Evolutionary conservation across 1,140 invertebrate genomes (phyloP).

Genomic region (Eciton burchellii): DNA sequence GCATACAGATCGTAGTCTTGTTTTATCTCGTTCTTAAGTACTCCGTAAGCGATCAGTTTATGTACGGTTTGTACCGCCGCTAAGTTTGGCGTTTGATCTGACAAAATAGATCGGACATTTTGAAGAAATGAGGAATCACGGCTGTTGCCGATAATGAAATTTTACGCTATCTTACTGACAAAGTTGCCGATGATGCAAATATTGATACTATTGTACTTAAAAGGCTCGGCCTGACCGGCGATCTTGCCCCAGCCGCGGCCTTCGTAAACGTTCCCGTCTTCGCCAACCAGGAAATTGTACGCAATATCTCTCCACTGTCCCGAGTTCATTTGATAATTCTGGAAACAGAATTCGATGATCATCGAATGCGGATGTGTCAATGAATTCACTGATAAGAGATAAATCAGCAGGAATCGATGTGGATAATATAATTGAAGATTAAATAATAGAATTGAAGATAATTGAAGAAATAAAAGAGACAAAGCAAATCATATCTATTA

Average conservation of each 20-base stretch:
- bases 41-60: slow-evolving; percentile 83
- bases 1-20: slow-evolving; percentile 84
- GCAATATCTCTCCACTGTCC: slow-evolving; percentile 85
- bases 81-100: slow-evolving; percentile 84
- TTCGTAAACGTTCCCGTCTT: slow-evolving; percentile 87
- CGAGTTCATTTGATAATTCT: slow-evolving; percentile 84
- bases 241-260: slow-evolving; percentile 86
- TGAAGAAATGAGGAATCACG: slow-evolving; percentile 41
- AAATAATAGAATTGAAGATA: no score
- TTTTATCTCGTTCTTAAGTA: slow-evolving; percentile 75
- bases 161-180: slow-evolving; percentile 71
- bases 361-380: neutral
- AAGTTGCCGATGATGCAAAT: slow-evolving; percentile 86
- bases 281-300: slow-evolving; percentile 86
- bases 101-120: slow-evolving; percentile 54
- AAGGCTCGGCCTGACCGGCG: slow-evolving; percentile 84
- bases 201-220: slow-evolving; percentile 85
- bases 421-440: no score
- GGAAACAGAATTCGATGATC: slow-evolving; percentile 40
- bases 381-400: neutral
- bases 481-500: neutral
- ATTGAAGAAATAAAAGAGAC: neutral
- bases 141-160: neutral
- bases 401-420: neutral
- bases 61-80: slow-evolving; percentile 81